A percentile compares a stretch with the other conserved stretches of the same genome.
These are phyloP conservation scores for Daubentonia madagascariensis DNA, from an alignment of 2,113 vertebrate genomes.

Conservation along the genomic window DNA sequence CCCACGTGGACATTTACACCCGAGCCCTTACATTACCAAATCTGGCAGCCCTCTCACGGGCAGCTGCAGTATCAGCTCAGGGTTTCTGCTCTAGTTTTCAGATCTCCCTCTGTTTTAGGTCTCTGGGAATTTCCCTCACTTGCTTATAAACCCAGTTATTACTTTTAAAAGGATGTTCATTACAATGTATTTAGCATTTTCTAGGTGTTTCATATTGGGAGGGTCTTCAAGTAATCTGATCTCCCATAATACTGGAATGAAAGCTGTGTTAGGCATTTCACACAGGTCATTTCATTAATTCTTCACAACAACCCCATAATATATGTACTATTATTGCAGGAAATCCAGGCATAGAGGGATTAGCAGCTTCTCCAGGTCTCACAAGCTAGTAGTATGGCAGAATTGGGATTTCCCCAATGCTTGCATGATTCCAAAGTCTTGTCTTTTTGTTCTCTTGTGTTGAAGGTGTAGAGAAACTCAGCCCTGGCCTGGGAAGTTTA, in stretches of 20 bases:
- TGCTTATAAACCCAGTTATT: conserved; percentile 44
- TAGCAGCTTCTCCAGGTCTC: neutral
- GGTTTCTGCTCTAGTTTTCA: neutral
- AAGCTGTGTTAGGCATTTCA: neutral
- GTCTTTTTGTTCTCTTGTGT: neutral
- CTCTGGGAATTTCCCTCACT: conserved; percentile 18
- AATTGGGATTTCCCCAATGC: neutral
- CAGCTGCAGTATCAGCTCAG: neutral
- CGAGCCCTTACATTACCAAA: neutral
- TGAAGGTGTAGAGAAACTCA: neutral
- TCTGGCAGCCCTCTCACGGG: neutral
- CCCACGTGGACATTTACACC: neutral
- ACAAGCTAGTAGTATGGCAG: neutral
- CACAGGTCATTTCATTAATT: conserved; percentile 29
- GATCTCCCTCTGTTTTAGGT: neutral
- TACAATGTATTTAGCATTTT: conserved; percentile 42
- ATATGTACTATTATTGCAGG: neutral
- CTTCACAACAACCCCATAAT: neutral
- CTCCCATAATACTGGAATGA: conserved; percentile 29
- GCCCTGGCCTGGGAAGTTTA: neutral
- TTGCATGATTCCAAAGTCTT: neutral
- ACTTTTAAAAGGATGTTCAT: conserved; percentile 43
- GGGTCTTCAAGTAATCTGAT: conserved; percentile 27
- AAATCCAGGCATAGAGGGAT: neutral
- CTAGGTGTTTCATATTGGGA: conserved; percentile 59